These are phyloP conservation scores for Mionectes olivaceus DNA, from an alignment of 2,797 vertebrate species.

Conservation along the genomic window DNA sequence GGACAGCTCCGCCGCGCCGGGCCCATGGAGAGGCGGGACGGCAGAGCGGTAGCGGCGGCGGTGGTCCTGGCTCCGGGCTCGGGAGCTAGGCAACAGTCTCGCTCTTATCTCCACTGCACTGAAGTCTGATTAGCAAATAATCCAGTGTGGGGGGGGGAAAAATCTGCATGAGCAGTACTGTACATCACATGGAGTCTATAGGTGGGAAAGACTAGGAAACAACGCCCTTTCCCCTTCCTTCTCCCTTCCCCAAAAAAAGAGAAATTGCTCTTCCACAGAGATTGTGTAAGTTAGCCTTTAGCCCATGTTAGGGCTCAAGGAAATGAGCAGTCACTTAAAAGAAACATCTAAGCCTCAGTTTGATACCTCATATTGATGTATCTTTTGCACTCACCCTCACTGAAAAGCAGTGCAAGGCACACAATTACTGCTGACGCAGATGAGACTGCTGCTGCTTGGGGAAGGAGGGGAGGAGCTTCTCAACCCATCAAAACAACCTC, in stretches of 20 bases:
- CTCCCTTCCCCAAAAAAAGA: not conserved
- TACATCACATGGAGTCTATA: conserved; percentile 53
- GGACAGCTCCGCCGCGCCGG: conserved; percentile 80
- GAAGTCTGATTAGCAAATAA: conserved; percentile 72
- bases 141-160: not conserved
- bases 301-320: conserved; percentile 61
- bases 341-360: conserved; percentile 66
- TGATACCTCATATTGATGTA: conserved; percentile 72
- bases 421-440: conserved; percentile 83
- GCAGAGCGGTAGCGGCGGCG: conserved; percentile 60
- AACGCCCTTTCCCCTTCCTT: conserved; percentile 20
- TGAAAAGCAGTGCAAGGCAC: conserved; percentile 73
- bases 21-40: conserved; percentile 56
- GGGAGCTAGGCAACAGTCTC: conserved; percentile 60
- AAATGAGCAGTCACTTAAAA: conserved; percentile 75
- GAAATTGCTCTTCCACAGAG: conserved; percentile 27
- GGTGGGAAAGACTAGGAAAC: conserved; percentile 52
- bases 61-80: conserved; percentile 69
- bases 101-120: conserved; percentile 69
- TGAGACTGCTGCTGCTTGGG: conserved; percentile 78
- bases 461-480: conserved; percentile 80
- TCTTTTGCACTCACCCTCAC: conserved; percentile 72
- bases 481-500: conserved; percentile 84
- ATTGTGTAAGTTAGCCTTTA: conserved; percentile 65
- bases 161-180: conserved; percentile 50